Percentiles rank a stretch among this genome's conserved stretches.
phyloP scores from a whole-genome alignment of 2,113 vertebrate species.

The Paramisgurnus dabryanus region DNA sequence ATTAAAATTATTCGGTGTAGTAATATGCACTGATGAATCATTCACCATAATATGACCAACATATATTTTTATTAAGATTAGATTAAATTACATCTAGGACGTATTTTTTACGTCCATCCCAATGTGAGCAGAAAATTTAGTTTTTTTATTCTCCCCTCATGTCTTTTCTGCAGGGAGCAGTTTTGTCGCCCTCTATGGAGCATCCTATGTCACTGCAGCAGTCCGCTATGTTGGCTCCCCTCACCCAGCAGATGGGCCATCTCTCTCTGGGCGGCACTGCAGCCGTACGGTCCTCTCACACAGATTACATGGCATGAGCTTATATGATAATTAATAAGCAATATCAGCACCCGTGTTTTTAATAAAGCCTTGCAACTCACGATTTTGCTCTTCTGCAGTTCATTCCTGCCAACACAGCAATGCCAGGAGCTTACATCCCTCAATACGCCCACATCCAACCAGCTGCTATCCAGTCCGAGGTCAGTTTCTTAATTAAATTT shows the following conservation, averaged over 20 bases:
- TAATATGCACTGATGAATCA: too few species aligned
- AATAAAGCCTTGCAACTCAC: neutral
- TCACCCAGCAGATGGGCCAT: constrained; percentile 98
- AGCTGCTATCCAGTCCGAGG: constrained; percentile 86
- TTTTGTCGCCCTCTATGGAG: constrained; percentile 78
- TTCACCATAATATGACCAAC: too few species aligned
- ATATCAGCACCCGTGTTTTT: constrained; percentile 27
- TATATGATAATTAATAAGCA: constrained; percentile 30
- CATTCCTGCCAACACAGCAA: constrained; percentile 91
- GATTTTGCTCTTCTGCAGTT: constrained; percentile 75
- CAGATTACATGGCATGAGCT: neutral
- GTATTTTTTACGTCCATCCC: neutral
- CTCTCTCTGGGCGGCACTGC: constrained; percentile 92
- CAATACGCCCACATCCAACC: constrained; percentile 92
- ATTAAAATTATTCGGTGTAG: too few species aligned
- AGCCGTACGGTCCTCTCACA: constrained; percentile 74
- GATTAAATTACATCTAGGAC: neutral
- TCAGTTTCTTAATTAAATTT: constrained; percentile 2
- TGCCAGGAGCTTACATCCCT: constrained; percentile 95
- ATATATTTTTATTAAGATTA: neutral
- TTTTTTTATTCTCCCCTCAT: neutral
- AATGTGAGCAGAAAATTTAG: neutral
- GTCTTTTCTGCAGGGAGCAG: constrained; percentile 66
- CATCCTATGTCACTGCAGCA: constrained; percentile 98
- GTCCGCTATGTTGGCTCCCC: constrained; percentile 88